A percentile compares a stretch with the other conserved stretches of the same genome.
Conservation (phyloP, 2,888 invertebrate genomes). For the Nomada flava region DNA sequence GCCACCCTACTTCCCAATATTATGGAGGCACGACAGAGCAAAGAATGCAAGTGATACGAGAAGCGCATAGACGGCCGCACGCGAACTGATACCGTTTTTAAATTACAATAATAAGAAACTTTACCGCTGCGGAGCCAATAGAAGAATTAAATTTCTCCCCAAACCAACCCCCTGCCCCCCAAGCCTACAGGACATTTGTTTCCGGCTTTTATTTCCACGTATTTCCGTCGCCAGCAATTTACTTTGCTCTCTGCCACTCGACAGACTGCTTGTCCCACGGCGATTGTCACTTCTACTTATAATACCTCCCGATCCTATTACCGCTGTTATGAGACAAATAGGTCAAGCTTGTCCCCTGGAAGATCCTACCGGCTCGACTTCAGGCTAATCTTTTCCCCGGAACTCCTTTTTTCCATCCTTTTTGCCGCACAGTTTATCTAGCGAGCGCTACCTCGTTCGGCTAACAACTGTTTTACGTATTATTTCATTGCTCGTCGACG, state of each 20-base stretch:
- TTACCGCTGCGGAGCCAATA: constrained; percentile 16
- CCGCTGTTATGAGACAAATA: constrained; percentile 77
- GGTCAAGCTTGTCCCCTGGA: constrained; percentile 69
- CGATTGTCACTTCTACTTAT: constrained; percentile 74
- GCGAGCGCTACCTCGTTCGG: constrained; percentile 10
- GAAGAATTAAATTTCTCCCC: constrained; percentile 28
- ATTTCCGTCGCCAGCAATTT: constrained; percentile 58
- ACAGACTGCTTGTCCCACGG: constrained; percentile 71
- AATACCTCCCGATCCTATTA: constrained; percentile 75
- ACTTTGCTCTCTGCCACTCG: constrained; percentile 56
- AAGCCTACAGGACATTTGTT: constrained; percentile 39
- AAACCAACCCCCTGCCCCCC: background rate
- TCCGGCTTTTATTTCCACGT: constrained; percentile 42
- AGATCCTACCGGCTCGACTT: constrained; percentile 55
- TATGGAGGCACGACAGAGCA: background rate
- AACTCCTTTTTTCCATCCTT: background rate
- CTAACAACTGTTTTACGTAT: constrained; percentile 29
- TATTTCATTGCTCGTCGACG: constrained; percentile 40
- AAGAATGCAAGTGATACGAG: background rate
- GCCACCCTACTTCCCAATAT: background rate
- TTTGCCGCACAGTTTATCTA: background rate
- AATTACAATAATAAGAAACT: constrained; percentile 18
- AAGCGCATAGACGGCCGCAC: background rate
- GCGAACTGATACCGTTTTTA: constrained; percentile 27
- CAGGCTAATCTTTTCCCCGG: constrained; percentile 42